Base-by-base conservation (phyloP, 1,140 invertebrate species). In the Magallana angulata region DNA sequence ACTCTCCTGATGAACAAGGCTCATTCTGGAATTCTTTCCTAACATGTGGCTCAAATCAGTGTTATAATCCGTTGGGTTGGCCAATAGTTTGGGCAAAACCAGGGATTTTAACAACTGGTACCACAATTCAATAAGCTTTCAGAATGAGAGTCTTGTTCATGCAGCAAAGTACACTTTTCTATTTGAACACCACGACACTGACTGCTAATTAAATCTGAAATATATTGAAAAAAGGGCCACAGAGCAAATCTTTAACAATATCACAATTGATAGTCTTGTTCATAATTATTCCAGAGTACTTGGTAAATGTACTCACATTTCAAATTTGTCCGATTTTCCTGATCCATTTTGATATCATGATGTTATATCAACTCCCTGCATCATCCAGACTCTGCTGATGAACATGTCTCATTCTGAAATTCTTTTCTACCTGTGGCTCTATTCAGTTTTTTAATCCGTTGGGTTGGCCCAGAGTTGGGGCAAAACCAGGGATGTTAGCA, bases 11-110 rank as follows among this genome's bases (percentile, higher is more conserved):
- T 48, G 60, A n/a, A 62, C 11, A 62, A 62, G 60, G n/a, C 60
- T 1, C 14, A 62, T 62, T 62, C 60, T 62, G 60, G 14, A 62
- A n/a, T 62, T 62, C 18, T 62, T n/a, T 62, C 14, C 36, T 5
- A 62, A n/a, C 18, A n/a, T n/a, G 60, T 62, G 60, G 60, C 60
- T 62, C 60, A 62, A 62, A 62, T n/a, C 60, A 62, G 60, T 62
- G n/a, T 62, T 62, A n/a, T 62, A 14, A 62, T 62, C 60, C 60
- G 18, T n/a, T 62, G 60, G 60, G 60, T 62, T 16, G 14, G 60
- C 18, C 18, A 5, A 62, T 1, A 62, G 16, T 7, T n/a, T 62
- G 6, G 14, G 7, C 60, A 62, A 62, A 9, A 62, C 60, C 60
- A 62, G 60, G 60, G 8, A 62, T n/a, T 5, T 62, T 62, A 62